phyloP scores from a whole-genome alignment of 2,113 vertebrate species.

The Chaetorhynchus papuensis region DNA sequence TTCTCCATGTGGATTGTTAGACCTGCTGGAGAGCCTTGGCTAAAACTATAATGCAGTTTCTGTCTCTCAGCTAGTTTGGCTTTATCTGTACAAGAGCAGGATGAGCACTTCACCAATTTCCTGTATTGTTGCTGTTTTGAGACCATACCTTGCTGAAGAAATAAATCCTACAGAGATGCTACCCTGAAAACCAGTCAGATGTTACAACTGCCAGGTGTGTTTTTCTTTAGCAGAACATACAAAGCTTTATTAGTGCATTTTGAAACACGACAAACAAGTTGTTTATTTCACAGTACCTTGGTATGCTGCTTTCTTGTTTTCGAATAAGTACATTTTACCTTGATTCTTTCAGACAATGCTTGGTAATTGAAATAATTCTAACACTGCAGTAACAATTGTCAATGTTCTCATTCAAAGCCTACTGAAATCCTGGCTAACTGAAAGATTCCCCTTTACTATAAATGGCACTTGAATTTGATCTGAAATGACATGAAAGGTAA shows the following conservation, averaged over 20 bases:
- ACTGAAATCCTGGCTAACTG: neutral
- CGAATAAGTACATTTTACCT: neutral
- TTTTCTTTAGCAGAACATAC: neutral
- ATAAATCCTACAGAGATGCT: neutral
- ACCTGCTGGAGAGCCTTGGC: neutral
- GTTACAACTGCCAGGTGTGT: neutral
- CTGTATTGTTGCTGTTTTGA: neutral
- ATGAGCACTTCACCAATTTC: neutral
- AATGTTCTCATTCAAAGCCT: neutral
- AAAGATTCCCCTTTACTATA: neutral
- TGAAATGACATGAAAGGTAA: neutral
- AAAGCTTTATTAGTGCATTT: neutral
- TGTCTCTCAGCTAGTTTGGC: neutral
- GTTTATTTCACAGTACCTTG: neutral
- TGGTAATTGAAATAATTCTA: neutral
- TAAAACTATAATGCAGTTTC: neutral
- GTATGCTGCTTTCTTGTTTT: neutral
- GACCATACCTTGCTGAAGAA: neutral
- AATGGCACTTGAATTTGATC: neutral
- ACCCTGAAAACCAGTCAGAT: neutral
- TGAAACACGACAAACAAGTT: neutral
- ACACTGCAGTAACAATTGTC: neutral
- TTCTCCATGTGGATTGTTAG: slow-evolving; percentile 2
- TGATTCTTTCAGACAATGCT: neutral
- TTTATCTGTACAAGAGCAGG: neutral